phyloP scores from a whole-genome alignment of 2,888 invertebrate genomes.

The Sphaerophoria taeniata region DNA sequence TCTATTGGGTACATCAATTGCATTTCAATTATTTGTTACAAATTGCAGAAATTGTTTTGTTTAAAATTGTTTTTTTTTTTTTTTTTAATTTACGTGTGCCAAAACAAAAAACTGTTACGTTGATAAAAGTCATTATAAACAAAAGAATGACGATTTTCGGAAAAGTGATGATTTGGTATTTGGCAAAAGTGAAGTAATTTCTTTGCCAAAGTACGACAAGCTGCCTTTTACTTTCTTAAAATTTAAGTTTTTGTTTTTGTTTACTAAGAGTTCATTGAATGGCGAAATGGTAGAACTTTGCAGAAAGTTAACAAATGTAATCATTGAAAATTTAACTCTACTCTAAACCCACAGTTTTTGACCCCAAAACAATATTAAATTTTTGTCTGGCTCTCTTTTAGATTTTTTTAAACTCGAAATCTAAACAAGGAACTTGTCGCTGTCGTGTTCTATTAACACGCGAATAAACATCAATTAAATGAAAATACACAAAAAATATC shows the following conservation, averaged over 20 bases:
- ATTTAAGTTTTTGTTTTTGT: not conserved
- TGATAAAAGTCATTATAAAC: conserved; percentile 27
- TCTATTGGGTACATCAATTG: conserved; percentile 39
- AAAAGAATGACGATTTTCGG: conserved; percentile 49
- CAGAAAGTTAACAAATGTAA: not conserved
- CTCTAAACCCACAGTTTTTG: too few relatives aligned
- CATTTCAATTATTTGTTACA: conserved; percentile 43
- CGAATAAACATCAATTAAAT: conserved; percentile 53
- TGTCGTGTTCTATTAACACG: conserved; percentile 53
- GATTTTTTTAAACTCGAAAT: not conserved
- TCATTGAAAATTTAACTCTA: too few relatives aligned
- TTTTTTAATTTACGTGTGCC: conserved; percentile 24
- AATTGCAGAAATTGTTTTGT: conserved; percentile 25
- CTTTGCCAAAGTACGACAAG: conserved; percentile 32
- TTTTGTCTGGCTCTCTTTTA: too few relatives aligned
- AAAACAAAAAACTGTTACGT: not conserved
- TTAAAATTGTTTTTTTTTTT: not conserved
- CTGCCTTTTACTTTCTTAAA: conserved; percentile 11
- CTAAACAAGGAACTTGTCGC: conserved; percentile 23
- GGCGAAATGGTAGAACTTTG: not conserved
- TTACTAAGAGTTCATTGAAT: conserved; percentile 29
- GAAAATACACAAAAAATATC: conserved; percentile 45
- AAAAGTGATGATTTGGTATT: conserved; percentile 26
- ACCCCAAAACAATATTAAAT: too few relatives aligned
- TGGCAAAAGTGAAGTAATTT: conserved; percentile 6